Conservation (phyloP, 2,113 vertebrate species). For the Mormoops blainvillei region DNA sequence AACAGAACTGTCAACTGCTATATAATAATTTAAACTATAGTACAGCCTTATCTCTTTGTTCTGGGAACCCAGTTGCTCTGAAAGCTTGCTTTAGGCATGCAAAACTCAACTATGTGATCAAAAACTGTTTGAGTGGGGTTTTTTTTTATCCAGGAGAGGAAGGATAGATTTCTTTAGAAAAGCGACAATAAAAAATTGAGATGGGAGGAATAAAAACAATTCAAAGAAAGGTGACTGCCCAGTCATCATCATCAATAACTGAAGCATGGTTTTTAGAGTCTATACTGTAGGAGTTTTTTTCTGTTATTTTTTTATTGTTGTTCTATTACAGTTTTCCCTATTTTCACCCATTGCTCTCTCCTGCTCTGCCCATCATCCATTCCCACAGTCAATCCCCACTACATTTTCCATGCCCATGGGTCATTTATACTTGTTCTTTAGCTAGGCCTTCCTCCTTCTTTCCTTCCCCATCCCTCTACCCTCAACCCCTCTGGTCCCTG, state of each 20-base stretch:
- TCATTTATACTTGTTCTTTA: too few species aligned
- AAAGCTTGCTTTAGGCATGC: not conserved
- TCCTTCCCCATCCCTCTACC: too few species aligned
- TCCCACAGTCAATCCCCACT: too few species aligned
- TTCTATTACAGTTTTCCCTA: too few species aligned
- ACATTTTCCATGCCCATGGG: too few species aligned
- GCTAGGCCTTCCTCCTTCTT: too few species aligned
- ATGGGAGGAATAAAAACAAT: not conserved
- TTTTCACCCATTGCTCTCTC: too few species aligned
- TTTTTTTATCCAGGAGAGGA: not conserved
- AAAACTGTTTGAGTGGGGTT: not conserved
- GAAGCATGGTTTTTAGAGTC: not conserved
- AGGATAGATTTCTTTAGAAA: conserved; percentile 9
- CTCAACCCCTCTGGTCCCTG: too few species aligned
- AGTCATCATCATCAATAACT: not conserved
- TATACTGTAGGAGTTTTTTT: not conserved
- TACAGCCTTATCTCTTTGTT: not conserved
- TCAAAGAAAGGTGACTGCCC: not conserved
- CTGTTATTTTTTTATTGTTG: too few species aligned
- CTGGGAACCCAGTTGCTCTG: not conserved
- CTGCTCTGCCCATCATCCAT: too few species aligned
- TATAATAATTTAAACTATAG: conserved; percentile 20
- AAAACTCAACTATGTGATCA: not conserved
- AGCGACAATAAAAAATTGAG: not conserved
- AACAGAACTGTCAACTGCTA: not conserved